Percentiles rank a stretch among this genome's conserved stretches.
These are phyloP conservation scores for Dunckerocampus dactyliophorus DNA, from an alignment of 2,113 vertebrate species.

Conservation along the genomic window DNA sequence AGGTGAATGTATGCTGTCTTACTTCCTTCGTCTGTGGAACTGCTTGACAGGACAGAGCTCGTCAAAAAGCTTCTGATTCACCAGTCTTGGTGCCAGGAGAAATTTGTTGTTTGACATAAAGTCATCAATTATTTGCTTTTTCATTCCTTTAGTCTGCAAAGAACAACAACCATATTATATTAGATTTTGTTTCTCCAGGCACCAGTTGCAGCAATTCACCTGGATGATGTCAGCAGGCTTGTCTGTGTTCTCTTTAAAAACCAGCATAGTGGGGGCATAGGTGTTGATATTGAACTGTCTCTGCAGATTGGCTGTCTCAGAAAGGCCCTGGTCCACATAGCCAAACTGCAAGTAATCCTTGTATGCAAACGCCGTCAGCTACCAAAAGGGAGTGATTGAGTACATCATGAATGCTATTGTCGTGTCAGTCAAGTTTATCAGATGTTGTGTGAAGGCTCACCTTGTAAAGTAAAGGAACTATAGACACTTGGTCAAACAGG, in stretches of 20 bases:
- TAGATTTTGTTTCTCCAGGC: background rate
- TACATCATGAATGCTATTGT: background rate
- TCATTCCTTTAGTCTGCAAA: slow-evolving; percentile 85
- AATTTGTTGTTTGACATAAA: slow-evolving; percentile 93
- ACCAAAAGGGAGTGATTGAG: slow-evolving; percentile 11
- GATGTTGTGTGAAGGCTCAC: slow-evolving; percentile 31
- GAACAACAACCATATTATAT: background rate
- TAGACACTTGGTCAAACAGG: slow-evolving; percentile 86
- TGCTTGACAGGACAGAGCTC: slow-evolving; percentile 93
- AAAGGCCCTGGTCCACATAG: slow-evolving; percentile 83
- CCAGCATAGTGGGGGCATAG: slow-evolving; percentile 83
- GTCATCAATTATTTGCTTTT: slow-evolving; percentile 90
- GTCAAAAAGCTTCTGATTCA: slow-evolving; percentile 90
- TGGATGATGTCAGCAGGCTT: slow-evolving; percentile 87
- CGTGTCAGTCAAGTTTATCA: background rate
- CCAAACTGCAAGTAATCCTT: slow-evolving; percentile 91
- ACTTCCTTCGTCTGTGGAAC: slow-evolving; percentile 93
- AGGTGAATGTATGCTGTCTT: slow-evolving; percentile 35
- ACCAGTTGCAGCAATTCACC: slow-evolving; percentile 58
- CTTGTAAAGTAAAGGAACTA: slow-evolving; percentile 85
- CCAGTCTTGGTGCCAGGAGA: slow-evolving; percentile 84
- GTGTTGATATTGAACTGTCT: slow-evolving; percentile 86
- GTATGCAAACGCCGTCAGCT: slow-evolving; percentile 90
- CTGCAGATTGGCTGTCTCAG: slow-evolving; percentile 79
- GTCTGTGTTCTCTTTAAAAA: slow-evolving; percentile 86